Evolutionary conservation across 2,797 vertebrate genomes (phyloP).

Genomic region (Sciaenops ocellatus): DNA sequence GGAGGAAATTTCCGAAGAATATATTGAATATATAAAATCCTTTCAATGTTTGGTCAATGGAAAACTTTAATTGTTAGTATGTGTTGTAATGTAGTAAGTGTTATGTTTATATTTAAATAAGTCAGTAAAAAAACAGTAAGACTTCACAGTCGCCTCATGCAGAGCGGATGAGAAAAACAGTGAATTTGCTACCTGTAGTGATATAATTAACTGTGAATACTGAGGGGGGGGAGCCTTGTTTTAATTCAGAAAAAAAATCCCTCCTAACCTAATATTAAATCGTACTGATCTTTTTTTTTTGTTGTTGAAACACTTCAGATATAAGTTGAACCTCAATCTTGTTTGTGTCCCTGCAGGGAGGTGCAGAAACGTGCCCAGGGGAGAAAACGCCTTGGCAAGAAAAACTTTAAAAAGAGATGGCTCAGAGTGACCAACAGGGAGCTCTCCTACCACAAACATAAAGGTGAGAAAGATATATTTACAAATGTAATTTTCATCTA

Average conservation of each 20-base stretch:
- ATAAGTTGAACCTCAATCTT: background rate
- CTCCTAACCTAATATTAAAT: background rate
- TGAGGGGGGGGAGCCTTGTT: background rate
- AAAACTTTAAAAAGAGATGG: slow-evolving; percentile 96
- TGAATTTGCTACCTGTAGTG: no score
- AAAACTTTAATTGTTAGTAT: no score
- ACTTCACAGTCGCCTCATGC: background rate
- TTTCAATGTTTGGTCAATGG: no score
- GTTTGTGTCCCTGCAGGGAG: slow-evolving; percentile 84
- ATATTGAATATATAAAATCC: background rate
- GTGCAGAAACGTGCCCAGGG: slow-evolving; percentile 97
- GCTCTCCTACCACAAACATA: slow-evolving; percentile 95
- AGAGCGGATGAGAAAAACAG: background rate
- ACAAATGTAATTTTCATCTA: background rate
- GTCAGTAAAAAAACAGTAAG: background rate
- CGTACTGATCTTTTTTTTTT: background rate
- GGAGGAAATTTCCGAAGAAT: no score
- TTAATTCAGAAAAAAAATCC: background rate
- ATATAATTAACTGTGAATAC: no score
- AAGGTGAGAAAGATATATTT: slow-evolving; percentile 85
- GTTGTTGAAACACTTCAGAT: background rate
- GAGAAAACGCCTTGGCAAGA: slow-evolving; percentile 93
- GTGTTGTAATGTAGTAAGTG: no score
- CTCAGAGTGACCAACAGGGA: slow-evolving; percentile 95
- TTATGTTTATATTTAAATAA: no score